These are phyloP conservation scores for Carassius auratus DNA, from an alignment of 2,113 vertebrate genomes.

Conservation along the genomic window DNA sequence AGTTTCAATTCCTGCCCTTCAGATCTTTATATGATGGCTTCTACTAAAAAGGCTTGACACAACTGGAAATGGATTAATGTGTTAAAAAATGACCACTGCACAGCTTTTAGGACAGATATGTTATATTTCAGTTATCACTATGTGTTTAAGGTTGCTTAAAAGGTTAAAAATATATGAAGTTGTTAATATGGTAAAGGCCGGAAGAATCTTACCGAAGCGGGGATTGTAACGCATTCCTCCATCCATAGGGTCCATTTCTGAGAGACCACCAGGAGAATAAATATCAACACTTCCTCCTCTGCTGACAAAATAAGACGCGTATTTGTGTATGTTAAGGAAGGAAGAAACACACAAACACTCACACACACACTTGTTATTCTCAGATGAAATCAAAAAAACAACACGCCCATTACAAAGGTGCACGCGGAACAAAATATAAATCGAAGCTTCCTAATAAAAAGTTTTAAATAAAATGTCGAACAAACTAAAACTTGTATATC, in stretches of 20 bases:
- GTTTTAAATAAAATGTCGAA: neutral
- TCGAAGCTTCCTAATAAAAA: neutral
- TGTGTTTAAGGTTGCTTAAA: neutral
- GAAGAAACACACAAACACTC: neutral
- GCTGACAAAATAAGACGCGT: neutral
- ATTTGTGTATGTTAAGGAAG: neutral
- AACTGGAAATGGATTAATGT: neutral
- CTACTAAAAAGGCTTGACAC: neutral
- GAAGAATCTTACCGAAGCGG: conserved; percentile 56
- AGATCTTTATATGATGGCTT: neutral
- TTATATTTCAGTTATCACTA: neutral
- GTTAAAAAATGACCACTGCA: neutral
- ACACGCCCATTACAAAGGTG: neutral
- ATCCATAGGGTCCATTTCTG: conserved; percentile 73
- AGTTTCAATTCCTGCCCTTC: neutral
- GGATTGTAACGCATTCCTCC: conserved; percentile 72
- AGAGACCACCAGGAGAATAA: neutral
- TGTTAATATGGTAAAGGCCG: neutral
- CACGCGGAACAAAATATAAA: neutral
- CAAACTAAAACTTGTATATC: neutral
- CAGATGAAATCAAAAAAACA: neutral
- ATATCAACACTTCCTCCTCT: neutral
- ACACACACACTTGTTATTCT: neutral
- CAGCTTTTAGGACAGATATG: neutral
- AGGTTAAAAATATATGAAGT: neutral